phyloP scores from a whole-genome alignment of 2,797 vertebrate species.

The Pygocentrus nattereri region DNA sequence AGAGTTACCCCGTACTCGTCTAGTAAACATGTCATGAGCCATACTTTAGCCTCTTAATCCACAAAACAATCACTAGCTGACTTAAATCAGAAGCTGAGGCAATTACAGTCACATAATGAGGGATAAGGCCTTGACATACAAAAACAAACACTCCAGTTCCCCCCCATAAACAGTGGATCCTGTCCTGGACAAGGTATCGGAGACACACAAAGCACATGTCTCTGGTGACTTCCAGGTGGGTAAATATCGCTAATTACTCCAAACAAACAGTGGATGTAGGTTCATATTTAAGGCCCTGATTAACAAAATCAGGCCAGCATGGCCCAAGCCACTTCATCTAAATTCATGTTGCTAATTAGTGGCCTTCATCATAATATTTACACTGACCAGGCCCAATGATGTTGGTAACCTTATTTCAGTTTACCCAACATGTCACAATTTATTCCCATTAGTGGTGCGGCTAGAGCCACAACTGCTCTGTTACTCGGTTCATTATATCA shows the following conservation, averaged over 20 bases:
- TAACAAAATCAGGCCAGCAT: constrained; percentile 58
- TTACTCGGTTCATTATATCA: background rate
- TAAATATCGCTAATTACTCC: constrained; percentile 76
- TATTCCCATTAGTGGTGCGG: constrained; percentile 25
- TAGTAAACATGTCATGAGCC: constrained; percentile 52
- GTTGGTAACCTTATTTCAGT: constrained; percentile 26
- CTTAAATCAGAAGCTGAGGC: constrained; percentile 49
- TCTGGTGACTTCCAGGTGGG: constrained; percentile 72
- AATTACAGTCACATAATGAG: constrained; percentile 39
- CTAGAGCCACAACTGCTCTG: background rate
- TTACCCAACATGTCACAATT: constrained; percentile 49
- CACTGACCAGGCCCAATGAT: constrained; percentile 44
- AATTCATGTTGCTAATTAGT: constrained; percentile 63
- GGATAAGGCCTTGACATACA: constrained; percentile 52
- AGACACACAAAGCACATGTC: constrained; percentile 50
- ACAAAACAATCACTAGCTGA: constrained; percentile 43
- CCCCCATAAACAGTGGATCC: constrained; percentile 67
- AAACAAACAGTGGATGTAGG: constrained; percentile 74
- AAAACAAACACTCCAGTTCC: constrained; percentile 68
- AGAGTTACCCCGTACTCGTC: constrained; percentile 1
- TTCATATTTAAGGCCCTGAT: constrained; percentile 66
- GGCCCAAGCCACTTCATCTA: constrained; percentile 42
- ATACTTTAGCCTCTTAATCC: constrained; percentile 46
- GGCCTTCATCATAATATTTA: constrained; percentile 72
- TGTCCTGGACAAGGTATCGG: constrained; percentile 53